Evolutionary conservation across 2,113 vertebrate species (phyloP), one percentile per base, ranked within the genome.

Genomic region (Strigops habroptila): DNA sequence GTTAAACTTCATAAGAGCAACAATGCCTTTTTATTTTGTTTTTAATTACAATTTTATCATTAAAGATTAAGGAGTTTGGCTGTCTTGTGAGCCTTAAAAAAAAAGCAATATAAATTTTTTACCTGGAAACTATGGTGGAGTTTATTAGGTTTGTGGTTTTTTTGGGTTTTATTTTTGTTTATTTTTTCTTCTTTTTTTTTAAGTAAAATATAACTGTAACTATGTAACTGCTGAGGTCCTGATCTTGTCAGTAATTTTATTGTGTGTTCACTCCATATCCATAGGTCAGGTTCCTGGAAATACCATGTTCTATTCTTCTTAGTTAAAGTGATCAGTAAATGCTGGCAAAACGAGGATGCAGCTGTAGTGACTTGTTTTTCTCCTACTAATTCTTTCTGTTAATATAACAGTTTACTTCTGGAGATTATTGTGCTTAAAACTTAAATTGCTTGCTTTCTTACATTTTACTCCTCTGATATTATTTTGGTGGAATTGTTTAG

Each of bases 261-360:
- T 78, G 23, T 60, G 11, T 51, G 10, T 60, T 79, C 28, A 55
- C 8, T 79, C 11, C 12, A 10, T 74, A 77, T 28, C 18, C 12
- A 11, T 9, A 49, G 27, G 11, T 60, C 71, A 64, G 28, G 39
- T 51, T 80, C 12, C 21, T 62, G 12, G 9, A 86, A 64, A 11
- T 24, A 51, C 3, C 0, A 1, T 3, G 0, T 80, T 55, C 23
- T 77, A 10, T 16, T 86, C 25, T 55, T 80, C 44, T 67, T 21
- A 30, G 13, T 51, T 60, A 69, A 90, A 83, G 2, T 53, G 90
- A 53, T 43, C 9, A 39, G 2, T 57, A 57, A 37, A 44, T n/a
- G 8, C n/a, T 86, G 52, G 18, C 14, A 81, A 81, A 69, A 77
- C 65, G 10, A 30, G 8, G 4, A 5, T 51, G 8, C 9, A 60